Base-by-base conservation (phyloP, 2,797 vertebrate species). In the Falco naumanni region DNA sequence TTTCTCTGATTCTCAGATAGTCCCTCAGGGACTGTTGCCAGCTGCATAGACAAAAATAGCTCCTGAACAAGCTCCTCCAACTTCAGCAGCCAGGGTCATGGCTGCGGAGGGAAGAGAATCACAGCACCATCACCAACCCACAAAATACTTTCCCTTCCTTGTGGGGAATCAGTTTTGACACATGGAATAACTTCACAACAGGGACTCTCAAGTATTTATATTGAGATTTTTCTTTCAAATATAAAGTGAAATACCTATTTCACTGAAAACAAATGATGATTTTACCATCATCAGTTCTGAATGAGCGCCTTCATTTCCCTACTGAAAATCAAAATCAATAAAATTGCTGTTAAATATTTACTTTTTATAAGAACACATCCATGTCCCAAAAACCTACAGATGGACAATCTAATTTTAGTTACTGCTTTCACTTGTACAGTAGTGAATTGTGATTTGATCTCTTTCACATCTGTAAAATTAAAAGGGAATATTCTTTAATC, bases 21-120 rank as follows among this genome's bases (percentile, higher is more conserved):
- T 54, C 78, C 90, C 84, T 74, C 41, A 0, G 7, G 75, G 84
- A 77, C 66, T 78, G 68, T 18, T 93, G 71, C 78, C 88, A 90
- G 90, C 48, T 90, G 84, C 71, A 78, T 12, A 75, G 68, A 84
- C 56, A 90, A 95, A 96, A 96, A 93, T 89, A 95, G 78, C 71
- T 96, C 29, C 71, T 16, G 5, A 85, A 87, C 22, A 19, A 90
- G 94, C 74, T 92, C 37, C 39, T 85, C 53, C 76, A 95, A 34
- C 80, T 89, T 53, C 91, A 79, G 65, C 76, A 82, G 65, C 34
- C 69, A 83, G 76, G 53, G 81, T 76, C 75, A 92, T 7, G 56
- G 89, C 22, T 24, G 56, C 33, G 5, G 56, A 90, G 34, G 43
- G 41, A 88, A 50, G 34, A 84, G 34, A 69, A 89, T 37, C 66